Evolutionary conservation across 1,140 invertebrate genomes (phyloP), one percentile per base, ranked within the genome.

Genomic region (Periplaneta americana): DNA sequence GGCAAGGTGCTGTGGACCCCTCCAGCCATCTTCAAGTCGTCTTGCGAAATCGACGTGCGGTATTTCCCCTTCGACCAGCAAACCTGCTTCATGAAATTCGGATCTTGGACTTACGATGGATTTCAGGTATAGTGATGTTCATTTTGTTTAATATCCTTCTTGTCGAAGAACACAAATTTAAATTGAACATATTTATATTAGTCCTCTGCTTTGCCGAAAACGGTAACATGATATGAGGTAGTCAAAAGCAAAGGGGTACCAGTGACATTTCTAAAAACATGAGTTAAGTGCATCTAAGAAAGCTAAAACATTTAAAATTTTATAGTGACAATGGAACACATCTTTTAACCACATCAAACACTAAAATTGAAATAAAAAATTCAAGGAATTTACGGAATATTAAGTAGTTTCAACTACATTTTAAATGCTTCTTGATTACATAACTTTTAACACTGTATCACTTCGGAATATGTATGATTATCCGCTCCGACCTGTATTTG

Each of bases 21-120:
- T 33, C 95, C 95, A 18, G 98, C 98, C 10, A 99, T 99, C 86
- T 99, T 99, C 88, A 99, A 99, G 88, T 98, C 97, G 18, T 99
- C 97, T 2, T 99, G 98, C 86, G 96, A 98, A 89, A 98, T 98
- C 81, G 97, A 99, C 87, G 97, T 99, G 1, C 92, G 95, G 75
- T 97, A 98, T 87, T 99, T 99, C 89, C 98, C 98, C 1, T 99
- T 98, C 87, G 98, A 99, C 90, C 95, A 98, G 85, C 98, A 99
- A 88, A 96, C 95, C 0, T 98, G 97, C 88, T 96, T 97, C 88
- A 95, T 98, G 93, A 98, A 98, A 84, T 98, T 98, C 86, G 98
- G 98, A 8, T 98, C 97, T 0, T 99, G 98, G 98, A 98, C 97
- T 3, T 99, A 99, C 87, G 98, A 99, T 86, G 97, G 97, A 75